Evolutionary conservation across 1,140 invertebrate species (phyloP).

Genomic region (Caenorhabditis inopinata): DNA sequence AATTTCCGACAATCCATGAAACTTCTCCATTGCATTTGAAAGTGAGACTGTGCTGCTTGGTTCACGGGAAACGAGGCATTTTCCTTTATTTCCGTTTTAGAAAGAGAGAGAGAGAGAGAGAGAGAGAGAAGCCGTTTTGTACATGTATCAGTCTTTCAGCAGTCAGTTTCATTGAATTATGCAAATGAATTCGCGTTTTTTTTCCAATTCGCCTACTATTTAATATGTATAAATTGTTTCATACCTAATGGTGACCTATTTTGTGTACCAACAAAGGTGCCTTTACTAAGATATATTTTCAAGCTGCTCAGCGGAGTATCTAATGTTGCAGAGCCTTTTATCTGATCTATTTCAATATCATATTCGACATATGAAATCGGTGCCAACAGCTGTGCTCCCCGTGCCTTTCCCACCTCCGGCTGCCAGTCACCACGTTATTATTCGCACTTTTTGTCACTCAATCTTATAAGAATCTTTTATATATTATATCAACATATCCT

Average conservation of each 20-base stretch:
- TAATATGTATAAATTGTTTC: neutral
- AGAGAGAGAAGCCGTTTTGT: neutral
- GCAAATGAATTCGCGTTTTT: constrained; percentile 20
- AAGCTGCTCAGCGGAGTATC: no score
- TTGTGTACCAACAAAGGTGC: no score
- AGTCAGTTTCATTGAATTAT: neutral
- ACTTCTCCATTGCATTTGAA: neutral
- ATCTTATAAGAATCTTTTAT: no score
- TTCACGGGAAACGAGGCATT: constrained; percentile 9
- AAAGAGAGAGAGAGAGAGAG: no score
- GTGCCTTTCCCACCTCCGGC: neutral
- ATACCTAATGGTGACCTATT: neutral
- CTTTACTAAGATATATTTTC: no score
- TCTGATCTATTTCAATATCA: constrained; percentile 15
- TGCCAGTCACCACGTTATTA: constrained; percentile 24
- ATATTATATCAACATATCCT: constrained; percentile 18
- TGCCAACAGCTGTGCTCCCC: constrained; percentile 17
- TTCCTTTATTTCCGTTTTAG: neutral
- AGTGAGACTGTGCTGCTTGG: neutral
- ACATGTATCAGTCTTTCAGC: neutral
- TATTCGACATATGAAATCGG: constrained; percentile 31
- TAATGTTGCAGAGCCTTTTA: neutral
- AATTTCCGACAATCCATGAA: neutral
- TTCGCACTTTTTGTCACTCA: constrained; percentile 34
- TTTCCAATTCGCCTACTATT: neutral